Percentiles rank a stretch among this genome's conserved stretches.
phyloP scores from a whole-genome alignment of 2,113 vertebrate species.

The Equus quagga region DNA sequence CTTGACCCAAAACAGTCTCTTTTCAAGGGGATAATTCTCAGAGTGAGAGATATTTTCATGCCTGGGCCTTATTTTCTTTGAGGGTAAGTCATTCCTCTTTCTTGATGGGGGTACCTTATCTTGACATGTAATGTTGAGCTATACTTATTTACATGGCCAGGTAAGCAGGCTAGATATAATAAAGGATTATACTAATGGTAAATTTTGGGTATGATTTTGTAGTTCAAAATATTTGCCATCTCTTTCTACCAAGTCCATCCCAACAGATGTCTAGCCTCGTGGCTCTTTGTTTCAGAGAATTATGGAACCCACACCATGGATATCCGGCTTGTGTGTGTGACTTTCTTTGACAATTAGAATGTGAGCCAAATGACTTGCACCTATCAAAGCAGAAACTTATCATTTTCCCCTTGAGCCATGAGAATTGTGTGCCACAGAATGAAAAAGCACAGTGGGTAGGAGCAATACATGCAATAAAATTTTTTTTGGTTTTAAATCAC shows the following conservation, averaged over 20 bases:
- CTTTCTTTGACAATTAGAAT: not conserved
- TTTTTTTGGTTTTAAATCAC: not conserved
- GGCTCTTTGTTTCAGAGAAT: not conserved
- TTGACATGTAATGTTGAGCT: not conserved
- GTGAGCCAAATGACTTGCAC: not conserved
- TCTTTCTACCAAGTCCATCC: not conserved
- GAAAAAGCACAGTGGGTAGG: not conserved
- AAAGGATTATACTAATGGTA: not conserved
- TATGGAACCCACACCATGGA: not conserved
- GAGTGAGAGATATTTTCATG: not conserved
- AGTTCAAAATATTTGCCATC: not conserved
- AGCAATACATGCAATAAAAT: not conserved
- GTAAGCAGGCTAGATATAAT: rapidly evolving
- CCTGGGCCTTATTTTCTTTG: not conserved
- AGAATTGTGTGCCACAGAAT: not conserved
- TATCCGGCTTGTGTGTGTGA: not conserved
- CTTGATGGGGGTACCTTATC: not conserved
- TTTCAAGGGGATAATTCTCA: not conserved
- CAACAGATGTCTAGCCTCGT: not conserved
- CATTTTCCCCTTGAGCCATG: not conserved
- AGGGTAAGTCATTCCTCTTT: not conserved
- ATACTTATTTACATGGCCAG: not conserved
- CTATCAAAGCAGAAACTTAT: not conserved
- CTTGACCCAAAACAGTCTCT: not conserved
- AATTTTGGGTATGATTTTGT: not conserved